A percentile compares a stretch with the other conserved stretches of the same genome.
phyloP scores from a whole-genome alignment of 2,888 invertebrate genomes.

The Lithophane semibrunnea region DNA sequence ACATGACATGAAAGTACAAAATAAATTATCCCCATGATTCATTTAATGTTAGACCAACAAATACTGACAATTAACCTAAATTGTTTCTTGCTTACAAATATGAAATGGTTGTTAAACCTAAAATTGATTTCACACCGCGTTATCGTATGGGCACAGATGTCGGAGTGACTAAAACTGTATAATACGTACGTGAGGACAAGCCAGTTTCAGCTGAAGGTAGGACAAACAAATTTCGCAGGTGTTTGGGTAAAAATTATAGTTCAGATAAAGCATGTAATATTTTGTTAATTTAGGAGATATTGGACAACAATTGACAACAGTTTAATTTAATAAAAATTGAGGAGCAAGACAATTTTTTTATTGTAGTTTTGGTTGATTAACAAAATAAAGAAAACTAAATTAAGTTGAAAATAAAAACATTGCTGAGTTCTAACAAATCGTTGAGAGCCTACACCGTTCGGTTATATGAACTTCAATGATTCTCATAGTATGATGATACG shows the following conservation, averaged over 20 bases:
- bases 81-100: constrained; percentile 57
- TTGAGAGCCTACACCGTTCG: neutral
- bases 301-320: neutral
- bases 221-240: constrained; percentile 39
- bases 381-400: neutral
- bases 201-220: neutral
- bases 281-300: neutral
- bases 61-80: constrained; percentile 54
- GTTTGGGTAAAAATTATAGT: constrained; percentile 16
- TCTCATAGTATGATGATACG: neutral
- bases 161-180: constrained; percentile 10
- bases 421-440: neutral
- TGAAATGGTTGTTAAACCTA: constrained; percentile 45
- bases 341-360: neutral
- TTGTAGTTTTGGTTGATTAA: neutral
- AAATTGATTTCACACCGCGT: constrained; percentile 37
- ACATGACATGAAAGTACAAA: constrained; percentile 1
- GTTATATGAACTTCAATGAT: neutral
- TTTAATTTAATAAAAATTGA: neutral
- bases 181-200: constrained; percentile 35
- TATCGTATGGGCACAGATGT: constrained; percentile 40
- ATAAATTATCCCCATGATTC: constrained; percentile 23
- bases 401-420: neutral
- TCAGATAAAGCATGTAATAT: constrained; percentile 15
- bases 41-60: constrained; percentile 23